Evolutionary conservation across 1,140 invertebrate species (phyloP).

Genomic region (Solen grandis): DNA sequence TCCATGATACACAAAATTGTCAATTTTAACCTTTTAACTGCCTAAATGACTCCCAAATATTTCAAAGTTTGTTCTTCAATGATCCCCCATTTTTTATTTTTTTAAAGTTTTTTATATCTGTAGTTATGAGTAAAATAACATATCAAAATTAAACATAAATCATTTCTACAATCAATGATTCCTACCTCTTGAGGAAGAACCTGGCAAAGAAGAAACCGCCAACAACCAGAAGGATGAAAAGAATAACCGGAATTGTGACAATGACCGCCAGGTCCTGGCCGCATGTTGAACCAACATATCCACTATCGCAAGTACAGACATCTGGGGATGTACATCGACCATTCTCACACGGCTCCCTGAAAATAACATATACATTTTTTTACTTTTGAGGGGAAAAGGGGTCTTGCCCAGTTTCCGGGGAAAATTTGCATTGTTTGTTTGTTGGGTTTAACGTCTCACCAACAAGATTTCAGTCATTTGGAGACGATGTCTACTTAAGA

Average conservation of each 20-base stretch:
- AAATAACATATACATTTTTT: background rate
- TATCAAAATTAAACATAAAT: background rate
- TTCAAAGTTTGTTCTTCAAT: too few relatives aligned
- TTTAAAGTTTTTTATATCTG: too few relatives aligned
- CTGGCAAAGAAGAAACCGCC: constrained; percentile 38
- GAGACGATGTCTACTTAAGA: too few relatives aligned
- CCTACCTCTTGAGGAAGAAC: constrained; percentile 53
- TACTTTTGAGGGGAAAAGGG: too few relatives aligned
- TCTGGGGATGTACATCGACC: constrained; percentile 55
- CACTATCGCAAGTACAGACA: constrained; percentile 51
- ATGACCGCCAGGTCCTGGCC: constrained; percentile 17
- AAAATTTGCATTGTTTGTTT: background rate
- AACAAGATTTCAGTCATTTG: too few relatives aligned
- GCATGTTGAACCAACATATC: constrained; percentile 51
- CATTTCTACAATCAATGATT: background rate
- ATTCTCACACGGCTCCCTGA: constrained; percentile 29
- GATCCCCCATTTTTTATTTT: too few relatives aligned
- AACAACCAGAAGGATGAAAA: constrained; percentile 17
- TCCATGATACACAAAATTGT: constrained; percentile 1
- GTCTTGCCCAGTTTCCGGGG: background rate
- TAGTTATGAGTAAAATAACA: background rate
- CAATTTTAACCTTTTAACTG: too few relatives aligned
- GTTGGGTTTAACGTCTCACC: too few relatives aligned
- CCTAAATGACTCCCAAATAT: background rate
- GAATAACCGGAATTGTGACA: constrained; percentile 32